Base-by-base conservation (phyloP, 2,888 invertebrate species). In the Ormyrus pomaceus region DNA sequence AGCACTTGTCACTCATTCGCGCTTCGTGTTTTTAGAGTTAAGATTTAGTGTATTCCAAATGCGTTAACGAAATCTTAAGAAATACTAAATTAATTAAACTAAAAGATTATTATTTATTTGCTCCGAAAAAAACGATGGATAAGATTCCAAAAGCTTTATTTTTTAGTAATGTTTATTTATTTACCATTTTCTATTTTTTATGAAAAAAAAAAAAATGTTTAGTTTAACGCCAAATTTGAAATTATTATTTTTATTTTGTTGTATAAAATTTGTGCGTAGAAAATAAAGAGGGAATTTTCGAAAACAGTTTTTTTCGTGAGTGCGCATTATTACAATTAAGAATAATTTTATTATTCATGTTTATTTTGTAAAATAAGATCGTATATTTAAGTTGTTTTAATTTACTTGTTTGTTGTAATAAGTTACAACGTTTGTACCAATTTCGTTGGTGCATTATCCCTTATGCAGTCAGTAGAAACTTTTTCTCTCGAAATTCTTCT, bases 361-460 rank as follows among this genome's bases (percentile, higher is more conserved):
- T 55, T 64, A 61, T 53, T 62, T 19, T 56, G 64, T 55, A 64
- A 45, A 64, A 46, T 10, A 45, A 59, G 58, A 61, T 34, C 58
- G 53, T 70, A 70, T 70, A 70, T 50, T 59, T 70, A 70, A 70
- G 70, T 50, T 70, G 34, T 68, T 68, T 68, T 68, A 68, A 51
- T 55, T n/a, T 58, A 73, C 48, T 51, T 66, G 45, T 74, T 66
- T 66, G 59, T 74, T 65, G 34, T 34, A 50, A 51, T 62, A 73
- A 73, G 11, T 56, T 6, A 34, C 9, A 19, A 59, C 34, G 73
- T 73, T 13, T 19, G 65, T 50, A 51, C 11, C 50, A 58, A 66
- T 69, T 76, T 76, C 62, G 64, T 46, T 64, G 69, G 53, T 61
- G 75, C 61, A 69, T 61, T 53, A 76, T 50, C 68, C 58, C 58